Evolutionary conservation across 2,113 vertebrate species (phyloP), one percentile per base, ranked within the genome.

Genomic region (Eolophus roseicapilla): DNA sequence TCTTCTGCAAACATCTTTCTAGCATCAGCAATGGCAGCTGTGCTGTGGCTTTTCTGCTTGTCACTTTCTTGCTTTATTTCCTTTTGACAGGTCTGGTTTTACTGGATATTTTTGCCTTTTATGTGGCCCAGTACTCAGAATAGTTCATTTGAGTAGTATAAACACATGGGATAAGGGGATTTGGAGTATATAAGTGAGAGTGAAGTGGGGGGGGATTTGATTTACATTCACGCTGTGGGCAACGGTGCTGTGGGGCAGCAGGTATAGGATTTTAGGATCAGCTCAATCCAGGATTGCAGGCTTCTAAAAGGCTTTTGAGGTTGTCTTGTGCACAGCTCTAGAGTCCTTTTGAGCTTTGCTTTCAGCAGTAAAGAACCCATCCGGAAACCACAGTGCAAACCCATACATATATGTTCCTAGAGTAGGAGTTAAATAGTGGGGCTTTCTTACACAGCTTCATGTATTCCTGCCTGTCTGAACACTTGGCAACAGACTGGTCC

Each of bases 11-110:
- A 74, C n/a, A 33, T 21, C 53, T 41, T 81, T 28, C 41, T 43
- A 35, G 41, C 21, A 43, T 11, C 52, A 52, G 25, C 46, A 55
- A 35, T 0, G 0, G 14, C 53, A 75, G 46, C 39, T 1, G 0
- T 23, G 35, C 25, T 43, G 21, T 28, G 52, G 43, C 16, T 64
- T 77, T 81, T 55, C 49, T 5, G 2, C 44, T 41, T 24, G 15
- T 28, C 50, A 15, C 25, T 73, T 93, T 57, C 47, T 57, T 60
- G 35, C 10, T 86, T 41, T 43, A 29, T 75, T 85, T 75, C 29
- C 18, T 43, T 69, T 67, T 62, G 57, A 46, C 29, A 37, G 19
- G 13, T 77, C 59, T 77, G 53, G 18, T 74, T 95, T 78, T 75
- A 67, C 16, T 9, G 18, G 50, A 2, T 29, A 55, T 64, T 83